Evolutionary conservation across 2,888 invertebrate genomes (phyloP), one percentile per base, ranked within the genome.

Genomic region (Pterobdella sp.): DNA sequence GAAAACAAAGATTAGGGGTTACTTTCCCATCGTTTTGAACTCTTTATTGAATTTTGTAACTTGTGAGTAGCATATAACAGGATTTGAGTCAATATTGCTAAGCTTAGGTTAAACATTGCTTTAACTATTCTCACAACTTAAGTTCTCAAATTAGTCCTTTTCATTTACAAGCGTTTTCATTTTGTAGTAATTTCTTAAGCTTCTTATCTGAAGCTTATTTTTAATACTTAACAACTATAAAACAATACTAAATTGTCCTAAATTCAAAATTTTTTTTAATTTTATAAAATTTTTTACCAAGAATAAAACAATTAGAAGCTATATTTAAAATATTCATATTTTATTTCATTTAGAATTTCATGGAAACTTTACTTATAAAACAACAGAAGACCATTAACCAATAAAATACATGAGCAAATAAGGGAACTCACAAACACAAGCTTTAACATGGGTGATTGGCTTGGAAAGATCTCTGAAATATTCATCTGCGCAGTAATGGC

Each of bases 401-500:
- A 65, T 3, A 32, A 65, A 4, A 10, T 2, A 65, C 4, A n/a
- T 64, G 26, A 29, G 26, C 7, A 10, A 42, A 89, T 88, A 77
- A 81, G n/a, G n/a, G 22, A 34, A 73, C 75, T 71, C 87, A 95
- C 97, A 91, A 90, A 93, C 94, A 87, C 97, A 97, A 74, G 93
- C 95, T 86, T 92, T 93, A 82, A 93, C 89, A 85, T 96, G 93
- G 73, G 91, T 91, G 84, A 96, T 91, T 78, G 92, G 90, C 82
- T 92, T 93, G 75, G 89, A 88, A 75, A 91, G 90, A 85, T 98
- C 96, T 78, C 95, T 86, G 88, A 92, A 97, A 88, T 89, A 97
- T 52, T 96, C 97, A 85, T 97, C 95, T 79, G 91, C 90, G 88
- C 97, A 97, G 86, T 94, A 95, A 86, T 98, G 94, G 86, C 97